Conservation (phyloP, 2,888 invertebrate species). For the Agrilus biguttatus region DNA sequence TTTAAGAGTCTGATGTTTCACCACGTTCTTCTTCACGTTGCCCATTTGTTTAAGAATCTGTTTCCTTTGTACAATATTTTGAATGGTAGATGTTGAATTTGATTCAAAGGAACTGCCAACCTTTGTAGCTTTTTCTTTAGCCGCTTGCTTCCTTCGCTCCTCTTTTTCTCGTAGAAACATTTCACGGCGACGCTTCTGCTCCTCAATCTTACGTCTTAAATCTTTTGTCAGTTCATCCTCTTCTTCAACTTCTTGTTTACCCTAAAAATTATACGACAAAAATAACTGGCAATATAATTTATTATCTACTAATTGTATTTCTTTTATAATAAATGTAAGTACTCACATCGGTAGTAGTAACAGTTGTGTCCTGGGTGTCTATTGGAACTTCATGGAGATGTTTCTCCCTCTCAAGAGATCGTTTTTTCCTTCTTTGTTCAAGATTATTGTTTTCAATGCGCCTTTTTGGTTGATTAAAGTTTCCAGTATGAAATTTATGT, state of each 20-base stretch:
- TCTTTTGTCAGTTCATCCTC: slow-evolving; percentile 36
- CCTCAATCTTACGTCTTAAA: slow-evolving; percentile 34
- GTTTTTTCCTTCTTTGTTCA: too few relatives aligned
- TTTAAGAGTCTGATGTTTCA: background rate
- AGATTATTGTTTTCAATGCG: too few relatives aligned
- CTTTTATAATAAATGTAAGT: too few relatives aligned
- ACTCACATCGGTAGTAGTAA: too few relatives aligned
- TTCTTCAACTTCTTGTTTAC: slow-evolving; percentile 20
- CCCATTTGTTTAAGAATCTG: background rate
- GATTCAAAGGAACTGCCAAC: background rate
- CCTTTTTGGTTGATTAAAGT: background rate
- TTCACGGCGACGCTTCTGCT: slow-evolving; percentile 33
- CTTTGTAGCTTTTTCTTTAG: slow-evolving; percentile 21
- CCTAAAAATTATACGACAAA: slow-evolving; percentile 3
- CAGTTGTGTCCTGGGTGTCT: too few relatives aligned
- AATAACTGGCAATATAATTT: too few relatives aligned
- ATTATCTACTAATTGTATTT: too few relatives aligned
- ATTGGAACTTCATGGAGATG: slow-evolving; percentile 15
- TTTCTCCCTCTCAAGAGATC: background rate
- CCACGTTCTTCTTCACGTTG: background rate
- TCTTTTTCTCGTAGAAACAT: slow-evolving; percentile 33
- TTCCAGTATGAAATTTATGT: slow-evolving; percentile 1
- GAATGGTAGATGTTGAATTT: background rate
- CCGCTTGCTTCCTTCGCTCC: slow-evolving; percentile 31
- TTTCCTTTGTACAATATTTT: background rate